Percentiles rank a stretch among this genome's conserved stretches.
Conservation (phyloP, 2,113 vertebrate species). For the Perognathus longimembris region DNA sequence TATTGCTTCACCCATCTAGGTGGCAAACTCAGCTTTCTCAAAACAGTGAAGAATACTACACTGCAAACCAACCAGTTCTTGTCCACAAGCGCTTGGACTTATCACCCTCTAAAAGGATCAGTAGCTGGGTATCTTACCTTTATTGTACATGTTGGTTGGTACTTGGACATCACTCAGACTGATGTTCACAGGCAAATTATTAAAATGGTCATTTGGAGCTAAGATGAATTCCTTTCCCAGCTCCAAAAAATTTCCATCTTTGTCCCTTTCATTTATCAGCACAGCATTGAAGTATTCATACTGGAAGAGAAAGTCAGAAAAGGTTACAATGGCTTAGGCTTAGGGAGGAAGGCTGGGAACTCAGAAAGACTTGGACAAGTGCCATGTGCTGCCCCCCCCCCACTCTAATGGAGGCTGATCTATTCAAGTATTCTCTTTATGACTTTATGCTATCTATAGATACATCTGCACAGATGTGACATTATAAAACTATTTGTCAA, state of each 20-base stretch:
- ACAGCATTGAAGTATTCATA: slow-evolving; percentile 99
- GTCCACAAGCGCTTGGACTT: not conserved
- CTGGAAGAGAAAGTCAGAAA: slow-evolving; percentile 86
- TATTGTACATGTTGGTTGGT: slow-evolving; percentile 99
- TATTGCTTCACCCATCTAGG: not conserved
- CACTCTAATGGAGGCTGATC: not conserved
- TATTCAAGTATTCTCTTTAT: not conserved
- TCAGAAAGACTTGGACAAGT: not conserved
- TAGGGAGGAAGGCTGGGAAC: not conserved
- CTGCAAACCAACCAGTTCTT: no score
- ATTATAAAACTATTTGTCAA: not conserved
- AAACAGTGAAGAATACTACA: not conserved
- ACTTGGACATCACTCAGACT: slow-evolving; percentile 98
- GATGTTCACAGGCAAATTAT: slow-evolving; percentile 98
- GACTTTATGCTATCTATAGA: rapidly evolving
- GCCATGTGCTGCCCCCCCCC: rapidly evolving
- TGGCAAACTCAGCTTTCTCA: not conserved
- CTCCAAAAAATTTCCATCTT: slow-evolving; percentile 95
- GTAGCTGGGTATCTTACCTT: slow-evolving; percentile 85
- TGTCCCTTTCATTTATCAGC: slow-evolving; percentile 96
- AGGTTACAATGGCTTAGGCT: not conserved
- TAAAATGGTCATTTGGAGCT: slow-evolving; percentile 98
- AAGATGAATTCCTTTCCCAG: slow-evolving; percentile 97
- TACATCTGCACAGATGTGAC: not conserved
- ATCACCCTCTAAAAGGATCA: not conserved